phyloP scores from a whole-genome alignment of 1,140 invertebrate species.

The Macrobrachium nipponense region DNA sequence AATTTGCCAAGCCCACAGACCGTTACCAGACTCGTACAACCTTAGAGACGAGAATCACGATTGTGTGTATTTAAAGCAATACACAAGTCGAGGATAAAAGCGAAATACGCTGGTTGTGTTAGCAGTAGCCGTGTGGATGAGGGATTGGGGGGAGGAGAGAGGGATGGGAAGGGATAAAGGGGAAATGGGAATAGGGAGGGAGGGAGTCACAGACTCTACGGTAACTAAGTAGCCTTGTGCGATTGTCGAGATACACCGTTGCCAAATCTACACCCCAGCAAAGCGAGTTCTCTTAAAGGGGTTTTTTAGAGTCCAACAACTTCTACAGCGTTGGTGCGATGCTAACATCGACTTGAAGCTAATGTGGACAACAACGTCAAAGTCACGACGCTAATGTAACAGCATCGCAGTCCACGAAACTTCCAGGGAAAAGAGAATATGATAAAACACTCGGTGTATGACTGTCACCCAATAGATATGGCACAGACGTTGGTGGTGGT shows the following conservation, averaged over 20 bases:
- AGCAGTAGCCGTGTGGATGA: background rate
- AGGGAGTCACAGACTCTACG: constrained; percentile 24
- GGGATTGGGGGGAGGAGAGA: constrained; percentile 4
- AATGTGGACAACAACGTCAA: no score
- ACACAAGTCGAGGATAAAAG: background rate
- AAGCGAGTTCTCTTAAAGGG: background rate
- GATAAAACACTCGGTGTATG: no score
- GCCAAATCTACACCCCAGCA: constrained; percentile 5
- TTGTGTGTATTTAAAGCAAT: background rate
- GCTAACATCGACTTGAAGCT: no score
- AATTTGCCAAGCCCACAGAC: no score
- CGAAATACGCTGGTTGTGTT: background rate
- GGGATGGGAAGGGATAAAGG: background rate
- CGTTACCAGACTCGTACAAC: no score
- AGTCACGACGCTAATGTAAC: no score
- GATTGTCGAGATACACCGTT: constrained; percentile 19
- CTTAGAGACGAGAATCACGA: background rate
- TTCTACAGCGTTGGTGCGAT: no score
- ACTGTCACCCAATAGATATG: no score
- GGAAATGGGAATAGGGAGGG: background rate
- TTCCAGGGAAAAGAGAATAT: no score
- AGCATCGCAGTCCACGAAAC: no score
- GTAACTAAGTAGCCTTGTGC: constrained; percentile 35
- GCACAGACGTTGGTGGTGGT: no score
- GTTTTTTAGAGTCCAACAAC: no score